Evolutionary conservation across 2,113 vertebrate genomes (phyloP).

Genomic region (Hypomesus transpacificus): DNA sequence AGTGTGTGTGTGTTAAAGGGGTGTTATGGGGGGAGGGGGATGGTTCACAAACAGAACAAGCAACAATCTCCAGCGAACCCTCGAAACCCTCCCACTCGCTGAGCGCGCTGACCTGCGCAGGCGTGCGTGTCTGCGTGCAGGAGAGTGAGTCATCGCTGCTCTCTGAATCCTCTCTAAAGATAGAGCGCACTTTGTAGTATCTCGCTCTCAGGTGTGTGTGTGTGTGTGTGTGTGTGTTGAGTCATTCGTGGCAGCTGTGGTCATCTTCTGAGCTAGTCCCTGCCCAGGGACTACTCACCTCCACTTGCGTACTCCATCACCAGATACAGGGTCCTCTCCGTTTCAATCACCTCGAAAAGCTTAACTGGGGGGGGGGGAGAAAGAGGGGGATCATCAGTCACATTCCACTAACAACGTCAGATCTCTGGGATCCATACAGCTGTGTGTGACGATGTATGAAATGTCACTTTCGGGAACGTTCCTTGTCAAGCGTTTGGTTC

Average conservation of each 20-base stretch:
- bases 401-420: too few relatives aligned
- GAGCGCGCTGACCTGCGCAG: constrained; percentile 42
- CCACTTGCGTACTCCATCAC: constrained; percentile 97
- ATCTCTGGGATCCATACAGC: too few relatives aligned
- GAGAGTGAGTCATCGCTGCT: not conserved
- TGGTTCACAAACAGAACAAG: not conserved
- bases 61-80: constrained; percentile 14
- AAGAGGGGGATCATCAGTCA: too few relatives aligned
- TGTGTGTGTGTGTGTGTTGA: not conserved
- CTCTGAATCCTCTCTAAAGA: constrained; percentile 15
- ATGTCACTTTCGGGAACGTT: too few relatives aligned
- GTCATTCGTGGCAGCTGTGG: not conserved
- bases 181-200: not conserved
- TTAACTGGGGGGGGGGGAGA: constrained; percentile 75
- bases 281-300: constrained; percentile 72
- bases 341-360: constrained; percentile 96
- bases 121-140: constrained; percentile 5
- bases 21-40: not conserved
- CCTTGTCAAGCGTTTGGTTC: too few relatives aligned
- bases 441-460: too few relatives aligned
- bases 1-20: not conserved
- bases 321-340: constrained; percentile 95
- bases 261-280: constrained; percentile 63
- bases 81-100: constrained; percentile 18
- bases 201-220: not conserved